These are phyloP conservation scores for Chionis minor DNA, from an alignment of 2,113 vertebrate species.

Conservation along the genomic window DNA sequence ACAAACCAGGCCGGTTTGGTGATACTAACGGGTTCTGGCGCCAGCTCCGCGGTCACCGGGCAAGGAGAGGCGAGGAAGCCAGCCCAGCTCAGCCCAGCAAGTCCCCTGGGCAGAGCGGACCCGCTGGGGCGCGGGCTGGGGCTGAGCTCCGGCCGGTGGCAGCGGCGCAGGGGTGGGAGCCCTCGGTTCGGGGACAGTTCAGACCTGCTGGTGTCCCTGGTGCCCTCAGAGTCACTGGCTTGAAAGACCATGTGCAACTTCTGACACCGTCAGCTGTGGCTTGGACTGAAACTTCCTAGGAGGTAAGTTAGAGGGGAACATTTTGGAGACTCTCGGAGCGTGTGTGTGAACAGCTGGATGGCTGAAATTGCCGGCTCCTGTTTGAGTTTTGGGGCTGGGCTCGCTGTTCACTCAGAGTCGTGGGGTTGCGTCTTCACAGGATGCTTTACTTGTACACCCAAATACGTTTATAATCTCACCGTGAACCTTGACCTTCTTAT, in stretches of 20 bases:
- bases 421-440: neutral
- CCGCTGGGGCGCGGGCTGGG: neutral
- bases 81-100: too few species aligned
- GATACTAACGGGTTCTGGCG: neutral
- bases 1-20: neutral
- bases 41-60: neutral
- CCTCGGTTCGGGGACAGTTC: neutral
- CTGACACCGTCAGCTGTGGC: neutral
- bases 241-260: neutral
- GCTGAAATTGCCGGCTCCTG: neutral
- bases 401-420: neutral
- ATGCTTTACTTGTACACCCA: neutral
- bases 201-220: neutral
- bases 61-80: neutral
- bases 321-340: neutral
- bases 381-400: neutral
- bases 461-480: neutral
- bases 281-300: neutral
- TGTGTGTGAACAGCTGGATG: neutral
- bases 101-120: neutral
- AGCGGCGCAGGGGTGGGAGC: fast-evolving
- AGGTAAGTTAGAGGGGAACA: neutral
- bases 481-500: neutral
- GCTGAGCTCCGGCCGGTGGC: neutral
- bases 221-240: neutral